Percentiles rank a stretch among this genome's conserved stretches.
Conservation (phyloP, 2,888 invertebrate species). For the Eilema griseolum region DNA sequence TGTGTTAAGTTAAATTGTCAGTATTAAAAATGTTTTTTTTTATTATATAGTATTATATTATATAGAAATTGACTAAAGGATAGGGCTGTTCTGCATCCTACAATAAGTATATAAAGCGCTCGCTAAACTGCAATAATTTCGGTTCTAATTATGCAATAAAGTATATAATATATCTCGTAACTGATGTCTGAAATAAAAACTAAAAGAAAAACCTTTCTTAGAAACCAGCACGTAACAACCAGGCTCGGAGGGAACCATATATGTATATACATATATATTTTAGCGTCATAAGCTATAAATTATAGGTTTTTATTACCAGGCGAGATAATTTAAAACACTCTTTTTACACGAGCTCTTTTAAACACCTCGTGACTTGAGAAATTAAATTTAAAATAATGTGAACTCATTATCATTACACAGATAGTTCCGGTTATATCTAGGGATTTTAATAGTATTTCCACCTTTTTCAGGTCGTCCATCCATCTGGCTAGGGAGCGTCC, state of each 20-base stretch:
- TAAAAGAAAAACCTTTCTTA: not conserved
- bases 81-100: no score
- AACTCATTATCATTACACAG: not conserved
- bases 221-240: not conserved
- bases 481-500: no score
- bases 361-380: not conserved
- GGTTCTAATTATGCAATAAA: no score
- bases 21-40: no score
- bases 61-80: no score
- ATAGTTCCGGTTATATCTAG: not conserved
- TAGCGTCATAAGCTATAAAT: not conserved
- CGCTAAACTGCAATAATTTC: no score
- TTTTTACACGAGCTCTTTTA: not conserved
- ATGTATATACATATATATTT: not conserved
- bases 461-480: no score
- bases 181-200: not conserved
- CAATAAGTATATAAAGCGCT: no score
- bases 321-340: not conserved
- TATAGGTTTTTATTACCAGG: not conserved
- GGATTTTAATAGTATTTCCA: no score
- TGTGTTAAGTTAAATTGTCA: not conserved
- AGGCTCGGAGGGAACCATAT: not conserved
- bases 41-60: no score
- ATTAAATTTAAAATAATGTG: not conserved
- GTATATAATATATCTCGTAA: not conserved